A percentile compares a stretch with the other conserved stretches of the same genome.
Conservation (phyloP, 1,140 invertebrate species). For the Macrocentrus cingulum region DNA sequence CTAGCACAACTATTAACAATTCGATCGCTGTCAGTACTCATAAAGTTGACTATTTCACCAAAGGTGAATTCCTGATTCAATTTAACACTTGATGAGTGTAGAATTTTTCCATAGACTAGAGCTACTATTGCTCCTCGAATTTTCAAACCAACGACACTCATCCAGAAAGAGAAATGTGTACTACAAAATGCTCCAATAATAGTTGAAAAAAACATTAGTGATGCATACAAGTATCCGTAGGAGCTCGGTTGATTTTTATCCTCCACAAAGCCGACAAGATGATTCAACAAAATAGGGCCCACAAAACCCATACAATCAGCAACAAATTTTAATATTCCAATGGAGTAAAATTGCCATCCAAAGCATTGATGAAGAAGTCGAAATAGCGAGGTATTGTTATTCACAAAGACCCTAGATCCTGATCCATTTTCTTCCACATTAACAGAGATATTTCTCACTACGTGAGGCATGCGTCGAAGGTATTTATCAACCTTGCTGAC, state of each 20-base stretch:
- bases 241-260: slow-evolving; percentile 66
- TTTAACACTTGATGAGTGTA: slow-evolving; percentile 63
- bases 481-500: slow-evolving; percentile 62
- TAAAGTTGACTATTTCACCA: slow-evolving; percentile 94
- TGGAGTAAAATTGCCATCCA: slow-evolving; percentile 83
- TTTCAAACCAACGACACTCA: slow-evolving; percentile 84
- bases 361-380: slow-evolving; percentile 79
- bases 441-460: slow-evolving; percentile 22
- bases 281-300: slow-evolving; percentile 85
- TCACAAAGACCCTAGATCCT: slow-evolving; percentile 25
- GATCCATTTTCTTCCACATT: slow-evolving; percentile 14
- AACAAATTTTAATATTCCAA: slow-evolving; percentile 85
- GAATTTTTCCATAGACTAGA: slow-evolving; percentile 83
- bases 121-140: slow-evolving; percentile 82
- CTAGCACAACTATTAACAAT: slow-evolving; percentile 94
- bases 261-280: slow-evolving; percentile 80
- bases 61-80: slow-evolving; percentile 67
- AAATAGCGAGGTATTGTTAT: slow-evolving; percentile 67
- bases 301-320: slow-evolving; percentile 83
- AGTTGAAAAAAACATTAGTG: slow-evolving; percentile 31
- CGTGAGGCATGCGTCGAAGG: slow-evolving; percentile 34
- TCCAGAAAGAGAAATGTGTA: slow-evolving; percentile 87
- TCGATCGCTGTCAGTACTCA: slow-evolving; percentile 93
- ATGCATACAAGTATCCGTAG: slow-evolving; percentile 80
- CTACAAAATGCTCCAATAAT: slow-evolving; percentile 72